Evolutionary conservation across 2,113 vertebrate species (phyloP).

Genomic region (Etia nguti): DNA sequence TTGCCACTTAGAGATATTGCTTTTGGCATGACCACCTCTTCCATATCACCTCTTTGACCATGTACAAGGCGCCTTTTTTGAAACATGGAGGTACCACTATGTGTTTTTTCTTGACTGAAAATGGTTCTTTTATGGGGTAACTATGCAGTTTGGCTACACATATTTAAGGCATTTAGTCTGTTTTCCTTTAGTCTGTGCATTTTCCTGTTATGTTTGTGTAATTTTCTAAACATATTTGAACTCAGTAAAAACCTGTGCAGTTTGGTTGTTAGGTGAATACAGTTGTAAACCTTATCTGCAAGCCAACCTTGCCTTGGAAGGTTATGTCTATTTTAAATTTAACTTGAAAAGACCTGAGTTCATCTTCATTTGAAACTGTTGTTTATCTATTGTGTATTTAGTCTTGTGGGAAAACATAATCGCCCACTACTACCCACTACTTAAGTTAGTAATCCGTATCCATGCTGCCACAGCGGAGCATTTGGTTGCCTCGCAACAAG

Average conservation of each 20-base stretch:
- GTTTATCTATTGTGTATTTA: background rate
- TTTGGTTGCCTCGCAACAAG: background rate
- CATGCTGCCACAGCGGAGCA: background rate
- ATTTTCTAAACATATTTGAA: background rate
- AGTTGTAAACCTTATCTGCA: background rate
- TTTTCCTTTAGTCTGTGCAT: background rate
- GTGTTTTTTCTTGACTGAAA: background rate
- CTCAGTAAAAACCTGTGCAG: background rate
- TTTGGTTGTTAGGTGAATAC: background rate
- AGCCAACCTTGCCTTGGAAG: background rate
- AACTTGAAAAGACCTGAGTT: background rate
- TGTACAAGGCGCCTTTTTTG: background rate
- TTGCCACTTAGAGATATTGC: background rate
- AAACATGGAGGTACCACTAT: background rate
- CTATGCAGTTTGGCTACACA: background rate
- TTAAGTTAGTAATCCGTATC: background rate
- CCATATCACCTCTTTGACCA: background rate
- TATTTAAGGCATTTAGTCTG: background rate
- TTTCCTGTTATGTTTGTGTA: background rate
- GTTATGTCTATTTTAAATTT: background rate
- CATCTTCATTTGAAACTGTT: background rate
- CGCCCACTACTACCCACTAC: background rate
- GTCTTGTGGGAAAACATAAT: background rate
- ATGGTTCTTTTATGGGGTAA: background rate
- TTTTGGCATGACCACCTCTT: background rate